Conservation (phyloP, 1,140 invertebrate genomes). For the Ruditapes philippinarum region DNA sequence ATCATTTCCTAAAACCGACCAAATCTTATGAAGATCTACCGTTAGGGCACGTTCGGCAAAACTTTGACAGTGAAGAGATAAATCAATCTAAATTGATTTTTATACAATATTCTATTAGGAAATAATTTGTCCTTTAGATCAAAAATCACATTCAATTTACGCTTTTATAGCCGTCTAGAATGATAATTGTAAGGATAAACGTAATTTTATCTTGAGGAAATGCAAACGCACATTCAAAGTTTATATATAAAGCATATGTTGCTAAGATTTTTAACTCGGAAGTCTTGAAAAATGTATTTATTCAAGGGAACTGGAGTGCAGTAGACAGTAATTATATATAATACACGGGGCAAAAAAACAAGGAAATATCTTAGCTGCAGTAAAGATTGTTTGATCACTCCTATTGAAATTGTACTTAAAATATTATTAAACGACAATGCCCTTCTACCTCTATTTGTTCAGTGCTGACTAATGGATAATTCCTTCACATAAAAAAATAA, state of each 20-base stretch:
- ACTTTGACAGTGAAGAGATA: background rate
- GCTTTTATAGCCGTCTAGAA: background rate
- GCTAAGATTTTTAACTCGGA: too few species aligned
- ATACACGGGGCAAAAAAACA: too few species aligned
- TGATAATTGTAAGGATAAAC: background rate
- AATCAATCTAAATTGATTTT: slow-evolving; percentile 11
- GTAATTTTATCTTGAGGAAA: background rate
- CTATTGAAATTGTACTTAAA: too few species aligned
- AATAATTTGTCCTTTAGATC: slow-evolving; percentile 27
- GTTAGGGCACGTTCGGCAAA: background rate
- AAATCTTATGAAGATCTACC: background rate
- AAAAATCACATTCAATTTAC: background rate
- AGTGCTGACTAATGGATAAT: too few species aligned
- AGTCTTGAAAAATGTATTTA: too few species aligned
- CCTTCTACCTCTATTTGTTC: too few species aligned
- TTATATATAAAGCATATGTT: background rate
- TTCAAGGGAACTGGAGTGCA: too few species aligned
- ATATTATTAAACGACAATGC: too few species aligned
- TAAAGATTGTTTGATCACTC: too few species aligned
- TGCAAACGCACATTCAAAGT: background rate
- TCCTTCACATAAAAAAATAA: too few species aligned
- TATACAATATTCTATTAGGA: slow-evolving; percentile 24
- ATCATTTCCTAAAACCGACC: background rate
- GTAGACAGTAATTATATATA: too few species aligned
- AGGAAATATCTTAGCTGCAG: too few species aligned